Conservation (phyloP, 2,797 vertebrate genomes). For the Enteromius thamalakanensis region DNA sequence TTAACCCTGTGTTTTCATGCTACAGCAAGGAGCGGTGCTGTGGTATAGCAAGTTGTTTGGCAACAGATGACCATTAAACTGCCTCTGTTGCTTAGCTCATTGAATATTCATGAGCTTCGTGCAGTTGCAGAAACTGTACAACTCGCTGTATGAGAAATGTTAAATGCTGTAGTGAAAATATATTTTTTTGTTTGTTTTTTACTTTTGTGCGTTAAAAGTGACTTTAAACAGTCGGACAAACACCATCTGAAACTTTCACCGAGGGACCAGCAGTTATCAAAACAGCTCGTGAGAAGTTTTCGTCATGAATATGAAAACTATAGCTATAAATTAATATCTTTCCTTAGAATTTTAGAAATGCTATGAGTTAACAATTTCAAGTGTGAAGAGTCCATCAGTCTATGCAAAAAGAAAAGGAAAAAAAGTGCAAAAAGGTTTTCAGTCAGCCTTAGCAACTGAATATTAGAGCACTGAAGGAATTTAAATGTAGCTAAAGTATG, state of each 20-base stretch:
- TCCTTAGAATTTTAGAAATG: neutral
- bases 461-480: neutral
- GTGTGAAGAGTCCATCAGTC: neutral
- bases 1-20: neutral
- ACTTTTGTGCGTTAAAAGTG: neutral
- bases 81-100: neutral
- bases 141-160: neutral
- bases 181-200: no score
- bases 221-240: neutral
- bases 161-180: neutral
- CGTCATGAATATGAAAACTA: no score
- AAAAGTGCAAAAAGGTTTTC: neutral
- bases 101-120: conserved; percentile 3
- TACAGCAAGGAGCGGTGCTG: neutral
- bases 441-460: neutral
- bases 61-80: conserved; percentile 5
- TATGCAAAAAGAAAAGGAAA: neutral
- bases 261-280: neutral
- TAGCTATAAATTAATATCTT: neutral
- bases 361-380: neutral
- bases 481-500: neutral
- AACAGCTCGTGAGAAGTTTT: neutral
- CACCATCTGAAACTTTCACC: neutral
- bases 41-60: neutral
- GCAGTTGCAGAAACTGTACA: conserved; percentile 1